Evolutionary conservation across 2,113 vertebrate genomes (phyloP).

Genomic region (Phainopepla nitens): DNA sequence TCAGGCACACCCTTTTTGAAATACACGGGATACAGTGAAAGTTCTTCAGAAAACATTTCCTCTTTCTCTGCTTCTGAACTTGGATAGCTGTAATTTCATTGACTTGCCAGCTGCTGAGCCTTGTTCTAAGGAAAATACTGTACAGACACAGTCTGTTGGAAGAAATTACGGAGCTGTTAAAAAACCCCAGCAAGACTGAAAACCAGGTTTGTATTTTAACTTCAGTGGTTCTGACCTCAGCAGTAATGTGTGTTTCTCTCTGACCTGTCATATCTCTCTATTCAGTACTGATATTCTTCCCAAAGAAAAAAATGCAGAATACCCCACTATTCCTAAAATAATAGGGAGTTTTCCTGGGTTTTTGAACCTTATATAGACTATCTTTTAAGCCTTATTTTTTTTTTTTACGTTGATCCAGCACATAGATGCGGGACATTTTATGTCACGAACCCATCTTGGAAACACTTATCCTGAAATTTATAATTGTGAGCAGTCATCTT

Average conservation of each 20-base stretch:
- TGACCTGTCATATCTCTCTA: neutral
- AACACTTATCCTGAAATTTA: slow-evolving; percentile 6
- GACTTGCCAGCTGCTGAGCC: neutral
- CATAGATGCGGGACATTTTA: neutral
- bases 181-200: neutral
- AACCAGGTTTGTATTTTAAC: neutral
- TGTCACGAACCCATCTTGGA: neutral
- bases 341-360: neutral
- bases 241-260: neutral
- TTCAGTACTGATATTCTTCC: neutral
- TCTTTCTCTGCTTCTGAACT: neutral
- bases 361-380: neutral
- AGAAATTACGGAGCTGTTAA: neutral
- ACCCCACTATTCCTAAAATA: neutral
- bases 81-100: neutral
- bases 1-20: neutral
- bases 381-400: neutral
- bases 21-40: neutral
- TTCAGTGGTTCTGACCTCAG: neutral
- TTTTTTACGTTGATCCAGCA: neutral
- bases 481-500: neutral
- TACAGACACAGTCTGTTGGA: neutral
- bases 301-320: neutral
- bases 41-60: neutral
- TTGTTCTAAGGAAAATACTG: neutral